These are phyloP conservation scores for Crocallis elinguaria DNA, from an alignment of 2,888 invertebrate species.

Conservation along the genomic window DNA sequence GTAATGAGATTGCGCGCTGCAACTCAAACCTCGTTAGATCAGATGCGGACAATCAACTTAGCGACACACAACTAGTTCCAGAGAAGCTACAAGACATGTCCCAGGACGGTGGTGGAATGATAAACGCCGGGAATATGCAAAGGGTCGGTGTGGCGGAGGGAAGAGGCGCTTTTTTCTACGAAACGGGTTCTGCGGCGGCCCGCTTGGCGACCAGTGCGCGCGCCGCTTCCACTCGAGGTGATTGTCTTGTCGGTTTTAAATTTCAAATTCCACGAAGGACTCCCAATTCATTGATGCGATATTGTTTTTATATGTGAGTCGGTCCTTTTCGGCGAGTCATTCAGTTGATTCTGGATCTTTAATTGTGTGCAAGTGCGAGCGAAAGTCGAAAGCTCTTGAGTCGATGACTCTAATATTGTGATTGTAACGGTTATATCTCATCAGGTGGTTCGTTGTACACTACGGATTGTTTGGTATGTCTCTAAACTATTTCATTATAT, in stretches of 20 bases:
- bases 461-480: conserved; percentile 67
- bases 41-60: conserved; percentile 56
- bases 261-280: conserved; percentile 48
- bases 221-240: conserved; percentile 77
- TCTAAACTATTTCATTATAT: conserved; percentile 42
- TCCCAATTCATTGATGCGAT: conserved; percentile 25
- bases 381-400: conserved; percentile 61
- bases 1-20: conserved; percentile 50
- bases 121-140: conserved; percentile 75
- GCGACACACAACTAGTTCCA: conserved; percentile 76
- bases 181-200: conserved; percentile 80
- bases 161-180: conserved; percentile 85
- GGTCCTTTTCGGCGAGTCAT: conserved; percentile 34
- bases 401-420: conserved; percentile 61
- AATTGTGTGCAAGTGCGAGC: conserved; percentile 58
- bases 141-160: conserved; percentile 78
- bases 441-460: conserved; percentile 66
- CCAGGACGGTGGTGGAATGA: conserved; percentile 62
- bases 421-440: conserved; percentile 66
- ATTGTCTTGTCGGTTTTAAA: conserved; percentile 72
- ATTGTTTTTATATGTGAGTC: conserved; percentile 38
- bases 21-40: conserved; percentile 41
- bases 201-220: conserved; percentile 86
- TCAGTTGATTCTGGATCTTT: conserved; percentile 28
- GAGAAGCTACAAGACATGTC: conserved; percentile 72